Evolutionary conservation across 1,140 invertebrate genomes (phyloP), one percentile per base, ranked within the genome.

Genomic region (Sitobion miscanthi): DNA sequence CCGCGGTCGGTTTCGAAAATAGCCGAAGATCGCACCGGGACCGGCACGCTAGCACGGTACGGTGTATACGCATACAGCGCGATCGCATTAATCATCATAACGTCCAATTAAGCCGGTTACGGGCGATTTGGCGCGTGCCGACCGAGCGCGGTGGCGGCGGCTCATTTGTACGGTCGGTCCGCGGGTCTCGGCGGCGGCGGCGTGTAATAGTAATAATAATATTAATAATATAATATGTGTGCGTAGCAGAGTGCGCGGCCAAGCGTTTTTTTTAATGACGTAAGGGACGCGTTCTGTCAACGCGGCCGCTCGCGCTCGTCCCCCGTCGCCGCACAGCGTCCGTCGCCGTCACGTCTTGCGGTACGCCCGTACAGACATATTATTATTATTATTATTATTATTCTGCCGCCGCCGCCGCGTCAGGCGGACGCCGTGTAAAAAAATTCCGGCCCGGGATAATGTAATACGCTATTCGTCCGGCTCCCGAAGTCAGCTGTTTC

Each of bases 261-360:
- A 45, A 90, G 88, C 54, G 88, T 89, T 90, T 90, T 90, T 77
- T 93, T 85, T 85, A 93, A 93, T 38, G 91, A 92, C 91, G 91
- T 83, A 49, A 77, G 35, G 45, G 62, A 77, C 42, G 90, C n/a
- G 38, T 45, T 90, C 89, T 47, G 87, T 54, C 49, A 54, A 54
- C 87, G 85, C 85, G 49, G 21, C 20, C 49, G 49, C 47, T 49
- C 30, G 47, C 45, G 85, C 14, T 8, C 88, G 30, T 57, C 52
- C 1, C 42, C 8, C 88, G 52, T 11, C 49, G 21, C 47, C 21
- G 9, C 30, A 17, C 11, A 2, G 42, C 38, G 52, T 8, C 35
- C n/a, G 17, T 21, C 6, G 1, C 21, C n/a, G 49, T 11, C 30
- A n/a, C n/a, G 17, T 6, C 42, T 42, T 42, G 42, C 42, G 42